Conservation (phyloP, 2,113 vertebrate species). For the Lichenostomus cassidix region DNA sequence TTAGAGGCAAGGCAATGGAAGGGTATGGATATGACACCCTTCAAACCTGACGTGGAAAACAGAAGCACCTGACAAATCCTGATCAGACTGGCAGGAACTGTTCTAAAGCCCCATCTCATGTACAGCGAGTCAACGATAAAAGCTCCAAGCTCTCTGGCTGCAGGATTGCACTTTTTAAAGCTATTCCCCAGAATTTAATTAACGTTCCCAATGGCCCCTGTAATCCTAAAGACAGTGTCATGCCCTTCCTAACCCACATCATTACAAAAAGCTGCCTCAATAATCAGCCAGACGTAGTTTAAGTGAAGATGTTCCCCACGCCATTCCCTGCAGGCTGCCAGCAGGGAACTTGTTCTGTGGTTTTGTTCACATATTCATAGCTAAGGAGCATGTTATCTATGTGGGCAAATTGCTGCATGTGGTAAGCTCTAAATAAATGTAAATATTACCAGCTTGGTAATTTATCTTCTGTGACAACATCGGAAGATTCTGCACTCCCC, state of each 20-base stretch:
- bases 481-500: not conserved
- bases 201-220: not conserved
- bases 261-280: not conserved
- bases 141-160: not conserved
- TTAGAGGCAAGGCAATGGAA: not conserved
- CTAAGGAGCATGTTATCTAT: not conserved
- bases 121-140: not conserved
- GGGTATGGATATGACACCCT: not conserved
- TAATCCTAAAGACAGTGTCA: not conserved
- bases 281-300: not conserved
- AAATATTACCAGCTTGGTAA: not conserved
- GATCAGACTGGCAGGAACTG: not conserved
- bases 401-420: not conserved
- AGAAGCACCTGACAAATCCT: not conserved
- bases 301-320: not conserved
- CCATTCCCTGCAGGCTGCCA: not conserved
- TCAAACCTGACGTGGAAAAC: not conserved
- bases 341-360: not conserved
- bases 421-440: not conserved
- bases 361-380: not conserved
- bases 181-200: conserved; percentile 34
- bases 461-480: not conserved
- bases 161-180: not conserved
- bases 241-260: not conserved
- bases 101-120: not conserved